Evolutionary conservation across 1,140 invertebrate species (phyloP).

Genomic region (Drosophila cardini): DNA sequence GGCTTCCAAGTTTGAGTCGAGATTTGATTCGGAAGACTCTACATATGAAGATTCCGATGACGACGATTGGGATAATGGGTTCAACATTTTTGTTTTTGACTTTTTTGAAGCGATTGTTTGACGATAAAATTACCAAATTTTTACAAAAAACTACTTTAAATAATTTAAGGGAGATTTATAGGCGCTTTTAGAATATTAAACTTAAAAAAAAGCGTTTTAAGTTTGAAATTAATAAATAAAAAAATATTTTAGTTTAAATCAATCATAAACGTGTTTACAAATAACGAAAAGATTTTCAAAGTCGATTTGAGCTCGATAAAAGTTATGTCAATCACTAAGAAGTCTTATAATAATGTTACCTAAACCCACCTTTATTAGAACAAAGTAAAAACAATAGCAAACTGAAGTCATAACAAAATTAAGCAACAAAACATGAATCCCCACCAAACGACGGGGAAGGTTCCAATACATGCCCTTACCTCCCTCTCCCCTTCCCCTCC

Average conservation of each 20-base stretch:
- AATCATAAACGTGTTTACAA: no score
- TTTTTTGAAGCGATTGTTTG: neutral
- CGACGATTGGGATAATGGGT: neutral
- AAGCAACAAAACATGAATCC: conserved; percentile 49
- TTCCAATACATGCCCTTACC: neutral
- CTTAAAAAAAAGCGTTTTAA: no score
- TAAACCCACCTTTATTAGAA: neutral
- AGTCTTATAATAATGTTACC: conserved; percentile 7
- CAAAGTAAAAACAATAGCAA: conserved; percentile 41
- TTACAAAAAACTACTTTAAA: no score
- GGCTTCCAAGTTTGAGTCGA: neutral
- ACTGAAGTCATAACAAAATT: conserved; percentile 54
- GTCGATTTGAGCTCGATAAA: conserved; percentile 15
- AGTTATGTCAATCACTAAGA: neutral
- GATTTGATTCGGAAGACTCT: neutral
- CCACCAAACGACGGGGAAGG: neutral
- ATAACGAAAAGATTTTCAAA: neutral
- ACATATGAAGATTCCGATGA: neutral
- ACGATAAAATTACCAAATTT: neutral
- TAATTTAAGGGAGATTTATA: no score
- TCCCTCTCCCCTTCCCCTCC: conserved; percentile 20
- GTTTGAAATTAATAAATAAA: no score
- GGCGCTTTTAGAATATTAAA: no score
- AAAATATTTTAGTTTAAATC: no score
- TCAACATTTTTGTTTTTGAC: neutral